Percentiles rank a stretch among this genome's conserved stretches.
Evolutionary conservation across 2,797 vertebrate genomes (phyloP).

Genomic region (Acipenser ruthenus): DNA sequence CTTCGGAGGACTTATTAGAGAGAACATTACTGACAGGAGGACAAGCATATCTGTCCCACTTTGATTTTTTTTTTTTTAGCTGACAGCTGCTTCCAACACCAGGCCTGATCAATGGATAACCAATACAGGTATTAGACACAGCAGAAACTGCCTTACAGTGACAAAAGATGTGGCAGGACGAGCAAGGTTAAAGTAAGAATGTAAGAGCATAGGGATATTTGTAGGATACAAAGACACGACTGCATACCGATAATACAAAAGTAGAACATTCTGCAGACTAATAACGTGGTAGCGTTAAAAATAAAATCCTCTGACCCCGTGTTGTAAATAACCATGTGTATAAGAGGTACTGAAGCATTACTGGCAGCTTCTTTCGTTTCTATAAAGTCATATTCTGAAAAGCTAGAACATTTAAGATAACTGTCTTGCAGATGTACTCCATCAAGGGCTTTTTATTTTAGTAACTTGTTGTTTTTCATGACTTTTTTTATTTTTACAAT

Average conservation of each 20-base stretch:
- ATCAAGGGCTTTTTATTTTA: conserved; percentile 21
- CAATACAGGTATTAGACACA: conserved; percentile 69
- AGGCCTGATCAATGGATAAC: conserved; percentile 71
- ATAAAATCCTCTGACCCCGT: conserved; percentile 18
- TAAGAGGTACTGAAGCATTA: background rate
- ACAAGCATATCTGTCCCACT: conserved; percentile 58
- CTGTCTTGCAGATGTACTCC: conserved; percentile 11
- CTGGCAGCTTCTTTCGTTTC: conserved; percentile 15
- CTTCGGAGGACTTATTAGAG: conserved; percentile 51
- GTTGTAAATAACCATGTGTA: conserved; percentile 25
- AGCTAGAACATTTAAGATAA: conserved; percentile 26
- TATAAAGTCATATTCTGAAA: conserved; percentile 27
- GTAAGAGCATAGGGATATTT: conserved; percentile 25
- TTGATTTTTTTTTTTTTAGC: conserved; percentile 57
- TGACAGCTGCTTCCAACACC: conserved; percentile 63
- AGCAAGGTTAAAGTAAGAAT: conserved; percentile 23
- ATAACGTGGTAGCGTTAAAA: conserved; percentile 12
- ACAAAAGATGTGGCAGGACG: conserved; percentile 44
- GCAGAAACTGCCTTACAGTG: conserved; percentile 49
- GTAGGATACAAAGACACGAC: conserved; percentile 24
- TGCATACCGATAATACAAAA: conserved; percentile 8
- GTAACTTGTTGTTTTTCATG: conserved; percentile 23
- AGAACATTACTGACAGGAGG: conserved; percentile 55
- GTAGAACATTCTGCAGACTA: conserved; percentile 9
- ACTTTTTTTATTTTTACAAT: conserved; percentile 15